Evolutionary conservation across 2,888 invertebrate genomes (phyloP), one percentile per base, ranked within the genome.

Genomic region (Xestobium rufovillosum): DNA sequence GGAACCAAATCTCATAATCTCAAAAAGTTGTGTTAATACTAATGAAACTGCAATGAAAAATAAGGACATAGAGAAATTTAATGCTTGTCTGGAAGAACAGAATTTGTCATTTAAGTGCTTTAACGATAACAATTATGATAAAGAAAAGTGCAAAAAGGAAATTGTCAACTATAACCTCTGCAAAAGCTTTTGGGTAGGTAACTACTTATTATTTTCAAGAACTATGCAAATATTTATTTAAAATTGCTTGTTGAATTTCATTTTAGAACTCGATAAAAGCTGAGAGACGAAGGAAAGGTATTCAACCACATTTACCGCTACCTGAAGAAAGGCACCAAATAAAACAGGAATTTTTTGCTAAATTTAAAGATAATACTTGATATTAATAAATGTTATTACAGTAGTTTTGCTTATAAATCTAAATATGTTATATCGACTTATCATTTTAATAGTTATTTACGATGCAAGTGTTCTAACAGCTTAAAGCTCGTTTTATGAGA

Each of bases 181-280:
- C 61, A 82, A 78, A 60, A 75, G 75, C 43, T 89, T 90, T 67
- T 90, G 89, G 90, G 89, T 87, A 71, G 64, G 61, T 38, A n/a
- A 34, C 36, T 26, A 2, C 14, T 33, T 11, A 29, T 31, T 31
- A 36, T 10, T 39, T 31, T 33, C 17, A 26, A 19, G 26, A 11
- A 15, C 12, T 27, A 31, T 26, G 16, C 12, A 38, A 16, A 38
- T 29, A 38, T 19, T 42, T 44, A 39, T 37, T 51, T 32, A 19
- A n/a, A 19, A 6, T 8, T 19, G 23, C n/a, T n/a, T n/a, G n/a
- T n/a, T n/a, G 23, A n/a, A 19, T 8, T 19, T 8, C 23, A 8
- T 63, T 71, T 35, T 56, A 85, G 85, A 69, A 70, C 39, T 65
- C 69, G 48, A 70, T 84, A 1, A 67, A 61, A 36, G 53, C 53